Percentiles rank a stretch among this genome's conserved stretches.
phyloP scores from a whole-genome alignment of 2,797 vertebrate genomes.

The Leuciscus waleckii region DNA sequence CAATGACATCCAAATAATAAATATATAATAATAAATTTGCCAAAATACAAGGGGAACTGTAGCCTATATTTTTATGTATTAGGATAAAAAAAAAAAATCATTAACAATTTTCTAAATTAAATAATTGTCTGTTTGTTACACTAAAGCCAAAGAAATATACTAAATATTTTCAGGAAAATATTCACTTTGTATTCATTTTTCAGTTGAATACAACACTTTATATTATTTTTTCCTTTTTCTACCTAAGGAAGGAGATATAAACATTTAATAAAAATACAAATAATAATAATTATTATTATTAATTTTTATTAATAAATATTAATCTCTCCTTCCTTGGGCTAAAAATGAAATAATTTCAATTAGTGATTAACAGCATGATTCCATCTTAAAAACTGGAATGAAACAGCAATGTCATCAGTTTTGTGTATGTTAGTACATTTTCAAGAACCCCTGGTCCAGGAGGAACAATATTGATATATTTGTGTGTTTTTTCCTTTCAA shows the following conservation, averaged over 20 bases:
- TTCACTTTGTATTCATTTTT: background rate
- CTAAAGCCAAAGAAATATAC: background rate
- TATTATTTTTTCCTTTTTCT: background rate
- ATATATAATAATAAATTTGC: background rate
- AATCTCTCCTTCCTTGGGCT: background rate
- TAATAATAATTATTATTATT: background rate
- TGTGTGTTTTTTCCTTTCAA: background rate
- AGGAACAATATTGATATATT: background rate
- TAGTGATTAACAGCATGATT: background rate
- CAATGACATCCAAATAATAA: background rate
- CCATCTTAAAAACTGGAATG: background rate
- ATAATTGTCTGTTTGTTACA: background rate
- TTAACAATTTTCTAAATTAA: background rate
- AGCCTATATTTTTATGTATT: background rate
- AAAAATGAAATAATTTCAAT: background rate
- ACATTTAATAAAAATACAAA: background rate
- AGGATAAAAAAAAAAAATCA: background rate
- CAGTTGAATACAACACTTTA: background rate
- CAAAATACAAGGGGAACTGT: background rate
- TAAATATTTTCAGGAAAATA: background rate
- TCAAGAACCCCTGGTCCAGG: background rate
- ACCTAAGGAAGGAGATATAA: background rate
- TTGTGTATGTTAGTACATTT: background rate
- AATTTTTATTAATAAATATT: too few relatives aligned
- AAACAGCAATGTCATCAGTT: background rate